Evolutionary conservation across 2,113 vertebrate genomes (phyloP).

Genomic region (Callipepla squamata): DNA sequence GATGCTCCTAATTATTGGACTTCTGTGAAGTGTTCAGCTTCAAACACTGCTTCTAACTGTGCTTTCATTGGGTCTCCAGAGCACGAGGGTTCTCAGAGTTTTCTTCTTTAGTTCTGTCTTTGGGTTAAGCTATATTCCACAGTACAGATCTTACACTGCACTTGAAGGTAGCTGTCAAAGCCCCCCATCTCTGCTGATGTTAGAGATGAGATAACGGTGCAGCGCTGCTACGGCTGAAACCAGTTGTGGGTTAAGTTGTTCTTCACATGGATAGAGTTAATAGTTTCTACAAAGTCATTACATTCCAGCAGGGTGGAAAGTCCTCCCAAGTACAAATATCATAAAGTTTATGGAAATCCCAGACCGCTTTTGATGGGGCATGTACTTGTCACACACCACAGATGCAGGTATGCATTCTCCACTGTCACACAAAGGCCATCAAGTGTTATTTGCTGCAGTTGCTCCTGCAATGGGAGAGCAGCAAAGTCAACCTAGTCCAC

Average conservation of each 20-base stretch:
- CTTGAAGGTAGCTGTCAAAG: not conserved
- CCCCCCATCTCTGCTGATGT: not conserved
- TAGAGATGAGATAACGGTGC: not conserved
- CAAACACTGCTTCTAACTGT: not conserved
- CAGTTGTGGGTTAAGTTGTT: not conserved
- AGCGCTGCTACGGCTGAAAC: not conserved
- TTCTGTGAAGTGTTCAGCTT: not conserved
- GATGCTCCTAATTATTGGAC: not conserved
- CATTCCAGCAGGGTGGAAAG: not conserved
- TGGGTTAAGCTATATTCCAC: not conserved
- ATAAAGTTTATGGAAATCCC: not conserved
- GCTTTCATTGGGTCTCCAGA: not conserved
- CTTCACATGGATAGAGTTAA: not conserved
- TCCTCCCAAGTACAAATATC: not conserved
- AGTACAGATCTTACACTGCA: not conserved
- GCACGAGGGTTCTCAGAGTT: not conserved
- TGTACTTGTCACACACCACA: fast-evolving
- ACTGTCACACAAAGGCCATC: fast-evolving
- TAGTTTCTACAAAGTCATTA: not conserved
- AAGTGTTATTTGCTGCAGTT: not conserved
- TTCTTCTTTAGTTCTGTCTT: not conserved
- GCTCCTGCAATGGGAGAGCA: not conserved
- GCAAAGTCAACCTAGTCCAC: not conserved
- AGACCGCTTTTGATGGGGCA: not conserved
- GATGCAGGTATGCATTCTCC: fast-evolving